Conservation (phyloP, 53 echinoderm and acorn worm species). For the Echinometra lucunter region DNA sequence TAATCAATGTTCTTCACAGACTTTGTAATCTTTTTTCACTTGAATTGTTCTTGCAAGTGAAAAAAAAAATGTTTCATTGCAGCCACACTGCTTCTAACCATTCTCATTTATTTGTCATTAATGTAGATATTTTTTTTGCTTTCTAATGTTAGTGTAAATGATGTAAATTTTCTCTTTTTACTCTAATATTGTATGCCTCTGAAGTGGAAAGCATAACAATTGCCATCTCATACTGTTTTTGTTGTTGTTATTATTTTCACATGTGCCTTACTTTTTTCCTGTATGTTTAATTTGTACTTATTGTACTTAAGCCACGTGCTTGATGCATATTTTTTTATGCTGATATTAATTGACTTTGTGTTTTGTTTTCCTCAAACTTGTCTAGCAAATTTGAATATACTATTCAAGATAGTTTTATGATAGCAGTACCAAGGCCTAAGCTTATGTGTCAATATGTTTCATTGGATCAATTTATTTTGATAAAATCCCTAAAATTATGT, state of each 20-base stretch:
- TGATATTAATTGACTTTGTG: not conserved
- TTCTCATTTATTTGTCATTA: slow-evolving; percentile 22
- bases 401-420: no score
- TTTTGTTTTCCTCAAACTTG: no score
- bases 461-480: no score
- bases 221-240: not conserved
- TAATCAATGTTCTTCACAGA: not conserved
- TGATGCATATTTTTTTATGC: not conserved
- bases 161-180: slow-evolving; percentile 28
- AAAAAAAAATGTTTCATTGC: not conserved
- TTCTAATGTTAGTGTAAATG: not conserved
- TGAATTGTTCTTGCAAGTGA: not conserved
- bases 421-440: no score
- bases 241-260: not conserved
- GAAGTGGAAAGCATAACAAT: not conserved
- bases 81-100: slow-evolving; percentile 42
- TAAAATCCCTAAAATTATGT: no score
- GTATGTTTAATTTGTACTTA: not conserved
- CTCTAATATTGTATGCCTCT: not conserved
- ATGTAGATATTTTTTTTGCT: not conserved
- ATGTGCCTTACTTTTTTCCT: slow-evolving; percentile 1
- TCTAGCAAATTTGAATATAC: no score
- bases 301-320: not conserved
- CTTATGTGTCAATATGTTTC: no score
- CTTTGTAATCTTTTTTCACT: not conserved